Percentiles rank a stretch among this genome's conserved stretches.
Evolutionary conservation across 1,140 invertebrate species (phyloP).

Genomic region (Caenorhabditis remanei): DNA sequence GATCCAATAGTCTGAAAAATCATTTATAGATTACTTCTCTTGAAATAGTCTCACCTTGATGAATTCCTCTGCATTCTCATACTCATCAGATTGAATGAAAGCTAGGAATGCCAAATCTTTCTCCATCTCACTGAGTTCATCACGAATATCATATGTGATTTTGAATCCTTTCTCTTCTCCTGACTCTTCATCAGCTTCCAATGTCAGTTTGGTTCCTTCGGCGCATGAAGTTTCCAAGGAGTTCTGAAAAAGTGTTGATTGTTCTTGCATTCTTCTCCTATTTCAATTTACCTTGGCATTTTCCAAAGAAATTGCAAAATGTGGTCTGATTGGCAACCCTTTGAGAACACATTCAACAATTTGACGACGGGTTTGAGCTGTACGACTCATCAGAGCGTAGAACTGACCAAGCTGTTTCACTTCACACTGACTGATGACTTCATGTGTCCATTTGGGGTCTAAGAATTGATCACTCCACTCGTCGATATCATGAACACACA

Average conservation of each 20-base stretch:
- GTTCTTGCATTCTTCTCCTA: background rate
- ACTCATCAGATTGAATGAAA: slow-evolving; percentile 76
- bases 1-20: slow-evolving; percentile 59
- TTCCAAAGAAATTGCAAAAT: slow-evolving; percentile 74
- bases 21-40: background rate
- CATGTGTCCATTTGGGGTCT: slow-evolving; percentile 76
- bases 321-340: slow-evolving; percentile 74
- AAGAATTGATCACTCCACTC: slow-evolving; percentile 74
- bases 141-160: slow-evolving; percentile 74
- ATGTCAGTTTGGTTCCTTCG: slow-evolving; percentile 48
- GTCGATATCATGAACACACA: slow-evolving; percentile 75
- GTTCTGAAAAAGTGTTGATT: slow-evolving; percentile 60
- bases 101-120: slow-evolving; percentile 76
- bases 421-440: slow-evolving; percentile 75
- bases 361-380: slow-evolving; percentile 75
- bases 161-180: slow-evolving; percentile 57
- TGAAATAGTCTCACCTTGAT: slow-evolving; percentile 63
- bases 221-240: slow-evolving; percentile 74
- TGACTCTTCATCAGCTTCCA: slow-evolving; percentile 63
- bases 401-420: slow-evolving; percentile 72
- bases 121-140: slow-evolving; percentile 76
- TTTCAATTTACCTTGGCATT: slow-evolving; percentile 72
- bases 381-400: slow-evolving; percentile 74
- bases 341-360: slow-evolving; percentile 77
- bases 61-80: slow-evolving; percentile 76